These are phyloP conservation scores for Acipenser ruthenus DNA, from an alignment of 2,797 vertebrate species.

Conservation along the genomic window DNA sequence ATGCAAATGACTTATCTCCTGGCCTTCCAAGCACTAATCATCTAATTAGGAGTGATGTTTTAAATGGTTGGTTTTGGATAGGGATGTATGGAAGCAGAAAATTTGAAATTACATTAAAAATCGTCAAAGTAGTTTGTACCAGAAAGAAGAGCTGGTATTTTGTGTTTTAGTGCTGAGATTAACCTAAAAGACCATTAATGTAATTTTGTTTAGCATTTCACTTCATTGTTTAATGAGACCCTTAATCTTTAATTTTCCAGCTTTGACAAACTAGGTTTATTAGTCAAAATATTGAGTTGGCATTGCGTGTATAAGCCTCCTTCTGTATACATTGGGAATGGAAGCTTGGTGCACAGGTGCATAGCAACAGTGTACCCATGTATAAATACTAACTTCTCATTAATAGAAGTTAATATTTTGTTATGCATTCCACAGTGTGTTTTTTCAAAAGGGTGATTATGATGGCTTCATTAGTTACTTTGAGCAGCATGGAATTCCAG, in stretches of 20 bases:
- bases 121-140: slow-evolving; percentile 40
- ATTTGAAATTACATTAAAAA: slow-evolving; percentile 58
- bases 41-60: slow-evolving; percentile 83
- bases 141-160: slow-evolving; percentile 30
- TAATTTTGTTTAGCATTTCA: slow-evolving; percentile 27
- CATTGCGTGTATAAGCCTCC: slow-evolving; percentile 20
- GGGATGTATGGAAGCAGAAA: slow-evolving; percentile 56
- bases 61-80: slow-evolving; percentile 70
- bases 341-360: too few relatives aligned
- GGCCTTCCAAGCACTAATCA: slow-evolving; percentile 82
- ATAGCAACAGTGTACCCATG: slow-evolving; percentile 18
- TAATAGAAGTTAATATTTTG: slow-evolving; percentile 35
- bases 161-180: slow-evolving; percentile 29
- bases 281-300: slow-evolving; percentile 15
- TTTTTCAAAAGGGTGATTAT: too few relatives aligned
- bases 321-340: too few relatives aligned
- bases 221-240: slow-evolving; percentile 24
- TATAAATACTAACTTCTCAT: slow-evolving; percentile 26
- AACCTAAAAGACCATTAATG: slow-evolving; percentile 28
- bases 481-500: too few relatives aligned
- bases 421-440: slow-evolving; percentile 22
- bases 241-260: slow-evolving; percentile 32
- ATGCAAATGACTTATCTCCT: slow-evolving; percentile 81
- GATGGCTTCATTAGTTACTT: too few relatives aligned
- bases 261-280: slow-evolving; percentile 17